Percentiles rank a stretch among this genome's conserved stretches.
Evolutionary conservation across 2,888 invertebrate species (phyloP).

Genomic region (Chalcis sispes): DNA sequence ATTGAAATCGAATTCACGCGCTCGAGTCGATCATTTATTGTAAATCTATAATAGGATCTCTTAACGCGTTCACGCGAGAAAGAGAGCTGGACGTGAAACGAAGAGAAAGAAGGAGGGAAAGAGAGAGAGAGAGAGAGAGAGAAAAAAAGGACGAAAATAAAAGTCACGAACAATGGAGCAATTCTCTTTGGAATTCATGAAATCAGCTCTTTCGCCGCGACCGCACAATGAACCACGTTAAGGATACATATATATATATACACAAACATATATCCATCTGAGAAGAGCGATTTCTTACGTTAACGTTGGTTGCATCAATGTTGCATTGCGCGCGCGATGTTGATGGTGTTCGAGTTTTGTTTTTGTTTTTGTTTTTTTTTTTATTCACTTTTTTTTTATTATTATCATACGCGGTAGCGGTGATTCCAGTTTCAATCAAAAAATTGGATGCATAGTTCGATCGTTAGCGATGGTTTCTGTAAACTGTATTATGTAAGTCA

Average conservation of each 20-base stretch:
- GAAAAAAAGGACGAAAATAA: conserved; percentile 21
- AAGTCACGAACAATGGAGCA: conserved; percentile 54
- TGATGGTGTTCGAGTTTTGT: not conserved
- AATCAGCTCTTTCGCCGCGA: conserved; percentile 28
- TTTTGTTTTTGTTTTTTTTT: not conserved
- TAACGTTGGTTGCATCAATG: conserved; percentile 30
- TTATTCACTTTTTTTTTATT: too few species aligned
- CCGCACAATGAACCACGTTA: conserved; percentile 9
- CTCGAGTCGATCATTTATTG: not conserved
- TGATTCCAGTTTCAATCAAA: too few species aligned
- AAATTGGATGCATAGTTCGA: too few species aligned
- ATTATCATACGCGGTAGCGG: too few species aligned
- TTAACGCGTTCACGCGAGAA: not conserved
- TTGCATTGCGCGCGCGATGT: not conserved
- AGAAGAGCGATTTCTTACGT: too few species aligned
- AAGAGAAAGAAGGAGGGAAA: not conserved
- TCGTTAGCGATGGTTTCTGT: too few species aligned
- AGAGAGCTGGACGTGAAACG: not conserved
- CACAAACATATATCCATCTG: too few species aligned
- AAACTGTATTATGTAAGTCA: too few species aligned
- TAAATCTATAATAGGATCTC: not conserved
- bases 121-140: too few species aligned
- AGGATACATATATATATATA: too few species aligned
- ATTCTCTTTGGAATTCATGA: conserved; percentile 52
- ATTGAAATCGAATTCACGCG: too few species aligned